Conservation (phyloP, 2,113 vertebrate species). For the Urocolius indicus region DNA sequence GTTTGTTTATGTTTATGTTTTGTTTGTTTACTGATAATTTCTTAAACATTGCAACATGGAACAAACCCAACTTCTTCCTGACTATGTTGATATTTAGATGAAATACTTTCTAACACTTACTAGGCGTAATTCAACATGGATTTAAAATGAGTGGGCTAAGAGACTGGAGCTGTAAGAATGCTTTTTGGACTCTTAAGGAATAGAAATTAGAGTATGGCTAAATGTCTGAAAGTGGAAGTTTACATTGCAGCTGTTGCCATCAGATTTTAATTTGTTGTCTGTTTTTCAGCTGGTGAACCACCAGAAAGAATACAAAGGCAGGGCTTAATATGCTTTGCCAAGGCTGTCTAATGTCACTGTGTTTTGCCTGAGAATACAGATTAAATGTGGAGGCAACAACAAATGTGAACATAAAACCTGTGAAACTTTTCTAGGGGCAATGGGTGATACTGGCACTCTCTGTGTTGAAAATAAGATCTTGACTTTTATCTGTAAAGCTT, state of each 20-base stretch:
- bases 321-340: neutral
- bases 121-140: neutral
- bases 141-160: neutral
- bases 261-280: neutral
- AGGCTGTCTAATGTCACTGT: neutral
- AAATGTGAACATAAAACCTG: neutral
- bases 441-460: neutral
- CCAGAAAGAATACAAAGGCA: neutral
- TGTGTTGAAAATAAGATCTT: neutral
- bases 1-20: neutral
- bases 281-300: neutral
- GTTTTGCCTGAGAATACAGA: neutral
- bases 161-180: neutral
- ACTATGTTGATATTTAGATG: neutral
- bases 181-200: neutral
- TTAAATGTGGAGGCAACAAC: neutral
- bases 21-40: neutral
- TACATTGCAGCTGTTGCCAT: neutral
- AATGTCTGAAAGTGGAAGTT: neutral
- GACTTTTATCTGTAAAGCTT: neutral
- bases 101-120: neutral
- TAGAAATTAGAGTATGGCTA: neutral
- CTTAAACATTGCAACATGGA: neutral
- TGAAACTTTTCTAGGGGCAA: neutral
- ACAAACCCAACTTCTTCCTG: rapidly evolving